Conservation (phyloP, 2,888 invertebrate genomes). For the Toxonevra muliebris region DNA sequence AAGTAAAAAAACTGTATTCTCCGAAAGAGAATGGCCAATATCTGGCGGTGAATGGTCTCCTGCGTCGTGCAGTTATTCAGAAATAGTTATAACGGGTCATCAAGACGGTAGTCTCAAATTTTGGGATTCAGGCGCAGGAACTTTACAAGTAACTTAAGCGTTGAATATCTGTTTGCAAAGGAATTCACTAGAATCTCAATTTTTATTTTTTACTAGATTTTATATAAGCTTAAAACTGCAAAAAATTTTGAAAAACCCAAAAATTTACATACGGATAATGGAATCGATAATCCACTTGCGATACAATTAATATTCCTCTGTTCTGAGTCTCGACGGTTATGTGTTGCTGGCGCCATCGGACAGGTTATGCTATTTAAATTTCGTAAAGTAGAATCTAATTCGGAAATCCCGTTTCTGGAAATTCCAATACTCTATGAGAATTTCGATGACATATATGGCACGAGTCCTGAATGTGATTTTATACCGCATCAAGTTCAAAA, state of each 20-base stretch:
- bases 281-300: slow-evolving; percentile 88
- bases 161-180: neutral
- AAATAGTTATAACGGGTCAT: slow-evolving; percentile 98
- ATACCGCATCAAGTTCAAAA: slow-evolving; percentile 68
- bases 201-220: slow-evolving; percentile 67
- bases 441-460: slow-evolving; percentile 78
- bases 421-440: slow-evolving; percentile 87
- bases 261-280: slow-evolving; percentile 70
- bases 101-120: slow-evolving; percentile 99
- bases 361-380: slow-evolving; percentile 97
- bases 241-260: slow-evolving; percentile 74
- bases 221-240: slow-evolving; percentile 97
- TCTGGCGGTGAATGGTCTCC: slow-evolving; percentile 97
- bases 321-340: slow-evolving; percentile 88
- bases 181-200: neutral
- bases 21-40: slow-evolving; percentile 95
- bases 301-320: slow-evolving; percentile 91
- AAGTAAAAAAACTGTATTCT: slow-evolving; percentile 84
- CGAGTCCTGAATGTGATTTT: slow-evolving; percentile 84
- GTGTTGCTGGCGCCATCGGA: slow-evolving; percentile 89
- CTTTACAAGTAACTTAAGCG: slow-evolving; percentile 73
- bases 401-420: slow-evolving; percentile 83
- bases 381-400: slow-evolving; percentile 86
- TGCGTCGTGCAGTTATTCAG: slow-evolving; percentile 95
- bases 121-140: slow-evolving; percentile 98